Evolutionary conservation across 92 coral and sea anemone genomes (phyloP).

Genomic region (Zoanthus sansibaricus): DNA sequence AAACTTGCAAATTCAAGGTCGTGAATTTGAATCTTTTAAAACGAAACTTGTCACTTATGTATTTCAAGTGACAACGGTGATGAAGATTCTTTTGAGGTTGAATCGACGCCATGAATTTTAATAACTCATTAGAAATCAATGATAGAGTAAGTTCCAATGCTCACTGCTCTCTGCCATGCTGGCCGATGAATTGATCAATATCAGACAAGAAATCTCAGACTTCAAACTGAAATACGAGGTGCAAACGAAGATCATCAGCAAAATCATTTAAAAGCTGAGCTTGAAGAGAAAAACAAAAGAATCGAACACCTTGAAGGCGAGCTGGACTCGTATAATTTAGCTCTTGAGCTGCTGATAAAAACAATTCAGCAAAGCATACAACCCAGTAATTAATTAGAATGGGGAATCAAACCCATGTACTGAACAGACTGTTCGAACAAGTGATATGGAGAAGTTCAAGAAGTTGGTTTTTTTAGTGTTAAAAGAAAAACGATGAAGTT

Average conservation of each 20-base stretch:
- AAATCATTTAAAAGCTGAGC: background rate
- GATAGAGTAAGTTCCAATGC: background rate
- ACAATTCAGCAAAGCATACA: conserved; percentile 18
- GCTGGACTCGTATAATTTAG: conserved; percentile 29
- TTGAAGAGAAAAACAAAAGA: conserved; percentile 34
- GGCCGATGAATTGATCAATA: background rate
- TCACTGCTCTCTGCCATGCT: conserved; percentile 20
- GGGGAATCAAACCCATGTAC: background rate
- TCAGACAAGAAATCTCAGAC: conserved; percentile 27
- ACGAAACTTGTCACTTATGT: background rate
- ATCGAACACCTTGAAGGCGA: background rate
- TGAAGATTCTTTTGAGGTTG: background rate
- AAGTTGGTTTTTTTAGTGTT: conserved; percentile 10
- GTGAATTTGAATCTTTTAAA: conserved; percentile 25
- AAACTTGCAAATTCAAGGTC: background rate
- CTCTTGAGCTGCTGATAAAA: conserved; percentile 32
- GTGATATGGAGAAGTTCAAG: background rate
- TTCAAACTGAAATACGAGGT: conserved; percentile 10
- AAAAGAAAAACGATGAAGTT: conserved; percentile 3
- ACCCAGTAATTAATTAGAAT: background rate
- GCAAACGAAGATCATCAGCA: conserved; percentile 13
- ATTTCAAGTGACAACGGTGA: background rate
- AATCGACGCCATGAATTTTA: conserved; percentile 22
- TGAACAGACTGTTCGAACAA: background rate
- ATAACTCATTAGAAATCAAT: conserved; percentile 27